Base-by-base conservation (phyloP, 2,888 invertebrate species). In the Autographa gamma region DNA sequence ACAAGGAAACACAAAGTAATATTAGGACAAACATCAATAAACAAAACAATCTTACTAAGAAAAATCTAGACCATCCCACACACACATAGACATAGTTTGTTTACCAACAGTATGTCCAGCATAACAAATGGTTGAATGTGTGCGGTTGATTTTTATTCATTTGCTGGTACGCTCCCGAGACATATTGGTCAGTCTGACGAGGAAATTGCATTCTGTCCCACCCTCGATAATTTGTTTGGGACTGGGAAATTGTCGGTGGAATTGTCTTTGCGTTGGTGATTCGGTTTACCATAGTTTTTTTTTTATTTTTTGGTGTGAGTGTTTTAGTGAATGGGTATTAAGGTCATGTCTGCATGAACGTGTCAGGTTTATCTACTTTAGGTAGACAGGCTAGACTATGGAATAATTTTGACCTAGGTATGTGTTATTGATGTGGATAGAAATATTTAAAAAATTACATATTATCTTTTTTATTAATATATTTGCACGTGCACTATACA, bases 71-170 rank as follows among this genome's bases (percentile, higher is more conserved):
- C 25, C 52, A 14, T 18, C 32, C 56, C 19, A 31, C 60, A 60
- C 48, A 19, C 43, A 16, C 8, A 75, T 62, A 68, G 1, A 71
- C 25, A 66, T 25, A 38, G 0, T 13, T 38, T 13, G 32, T 34
- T 60, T 38, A 59, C 56, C 43, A n/a, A 41, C 18, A 59, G 32
- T 59, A 13, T 60, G 74, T 69, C 68, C 54, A 65, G 11, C 69
- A 69, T 81, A 85, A 85, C 79, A 85, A 81, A 87, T 81, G 31
- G 76, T 69, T 70, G 79, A 60, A 76, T 79, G 85, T 79, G 82
- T 83, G 77, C 73, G 81, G 86, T 89, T 89, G 89, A 89, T 89
- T 89, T 89, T 89, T 89, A 89, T 89, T 89, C 89, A 89, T 89
- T 89, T 89, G 81, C 83, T 67, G 64, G 65, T 67, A 68, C 81